These are phyloP conservation scores for Dromius quadrimaculatus DNA, from an alignment of 2,888 invertebrate genomes.

Conservation along the genomic window DNA sequence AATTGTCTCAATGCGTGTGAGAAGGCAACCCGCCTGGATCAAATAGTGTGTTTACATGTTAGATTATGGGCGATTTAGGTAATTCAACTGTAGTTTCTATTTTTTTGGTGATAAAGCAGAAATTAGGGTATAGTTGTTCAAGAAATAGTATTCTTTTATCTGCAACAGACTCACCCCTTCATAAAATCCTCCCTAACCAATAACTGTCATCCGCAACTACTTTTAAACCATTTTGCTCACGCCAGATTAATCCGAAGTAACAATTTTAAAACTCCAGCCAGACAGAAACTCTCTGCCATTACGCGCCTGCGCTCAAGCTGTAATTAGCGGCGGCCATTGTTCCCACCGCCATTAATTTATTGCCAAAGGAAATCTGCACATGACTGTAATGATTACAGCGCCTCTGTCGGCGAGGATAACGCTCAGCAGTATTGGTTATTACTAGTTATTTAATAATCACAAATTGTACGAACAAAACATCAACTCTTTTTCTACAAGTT, in stretches of 20 bases:
- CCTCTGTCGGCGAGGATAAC: background rate
- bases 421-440: slow-evolving; percentile 25
- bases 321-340: slow-evolving; percentile 39
- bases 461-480: too few relatives aligned
- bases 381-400: slow-evolving; percentile 47
- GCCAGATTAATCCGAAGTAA: slow-evolving; percentile 42
- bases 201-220: slow-evolving; percentile 43
- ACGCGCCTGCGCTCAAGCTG: background rate
- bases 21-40: slow-evolving; percentile 6
- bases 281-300: slow-evolving; percentile 1
- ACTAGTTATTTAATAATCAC: slow-evolving; percentile 6
- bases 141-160: background rate
- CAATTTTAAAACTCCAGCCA: slow-evolving; percentile 31
- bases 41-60: slow-evolving; percentile 42
- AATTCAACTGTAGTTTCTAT: slow-evolving; percentile 6
- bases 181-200: slow-evolving; percentile 1
- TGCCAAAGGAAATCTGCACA: slow-evolving; percentile 51
- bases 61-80: slow-evolving; percentile 24
- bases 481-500: too few relatives aligned
- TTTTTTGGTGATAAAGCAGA: too few relatives aligned
- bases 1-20: slow-evolving; percentile 41
- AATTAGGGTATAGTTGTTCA: background rate
- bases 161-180: too few relatives aligned
- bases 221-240: slow-evolving; percentile 46
- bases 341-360: slow-evolving; percentile 39